phyloP scores from a whole-genome alignment of 2,113 vertebrate genomes.

The Hippopotamus amphibius region DNA sequence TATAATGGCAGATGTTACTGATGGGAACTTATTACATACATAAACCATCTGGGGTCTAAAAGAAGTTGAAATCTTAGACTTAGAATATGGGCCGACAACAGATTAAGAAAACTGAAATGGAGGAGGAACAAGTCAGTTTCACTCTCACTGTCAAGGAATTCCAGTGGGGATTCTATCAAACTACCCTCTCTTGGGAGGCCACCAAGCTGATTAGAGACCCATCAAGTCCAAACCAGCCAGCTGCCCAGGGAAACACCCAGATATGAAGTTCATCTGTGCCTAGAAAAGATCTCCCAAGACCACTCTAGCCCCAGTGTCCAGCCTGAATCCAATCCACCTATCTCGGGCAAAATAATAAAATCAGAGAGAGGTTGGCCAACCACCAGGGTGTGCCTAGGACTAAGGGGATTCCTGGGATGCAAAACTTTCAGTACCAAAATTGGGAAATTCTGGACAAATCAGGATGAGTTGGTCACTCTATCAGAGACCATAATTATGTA shows the following conservation, averaged over 20 bases:
- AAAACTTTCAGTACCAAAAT: not conserved
- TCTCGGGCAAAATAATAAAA: conserved; percentile 1
- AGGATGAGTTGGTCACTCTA: not conserved
- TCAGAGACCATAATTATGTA: not conserved
- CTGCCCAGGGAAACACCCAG: not conserved
- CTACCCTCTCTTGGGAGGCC: not conserved
- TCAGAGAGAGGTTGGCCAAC: not conserved
- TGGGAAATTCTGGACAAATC: not conserved
- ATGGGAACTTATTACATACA: not conserved
- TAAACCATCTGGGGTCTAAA: not conserved
- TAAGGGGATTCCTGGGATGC: not conserved
- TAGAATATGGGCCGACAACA: not conserved
- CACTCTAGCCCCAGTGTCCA: not conserved
- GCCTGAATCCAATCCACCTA: not conserved
- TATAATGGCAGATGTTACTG: not conserved
- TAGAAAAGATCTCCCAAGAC: not conserved
- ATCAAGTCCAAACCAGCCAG: not conserved
- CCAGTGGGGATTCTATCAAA: not conserved
- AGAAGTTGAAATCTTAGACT: not conserved
- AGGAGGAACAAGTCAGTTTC: not conserved
- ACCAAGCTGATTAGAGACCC: not conserved
- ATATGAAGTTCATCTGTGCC: not conserved
- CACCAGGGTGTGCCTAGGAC: not conserved
- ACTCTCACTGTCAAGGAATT: not conserved
- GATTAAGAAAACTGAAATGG: not conserved